These are phyloP conservation scores for Mesocentrotus franciscanus DNA, from an alignment of 53 echinoderm and acorn worm species.

Conservation along the genomic window DNA sequence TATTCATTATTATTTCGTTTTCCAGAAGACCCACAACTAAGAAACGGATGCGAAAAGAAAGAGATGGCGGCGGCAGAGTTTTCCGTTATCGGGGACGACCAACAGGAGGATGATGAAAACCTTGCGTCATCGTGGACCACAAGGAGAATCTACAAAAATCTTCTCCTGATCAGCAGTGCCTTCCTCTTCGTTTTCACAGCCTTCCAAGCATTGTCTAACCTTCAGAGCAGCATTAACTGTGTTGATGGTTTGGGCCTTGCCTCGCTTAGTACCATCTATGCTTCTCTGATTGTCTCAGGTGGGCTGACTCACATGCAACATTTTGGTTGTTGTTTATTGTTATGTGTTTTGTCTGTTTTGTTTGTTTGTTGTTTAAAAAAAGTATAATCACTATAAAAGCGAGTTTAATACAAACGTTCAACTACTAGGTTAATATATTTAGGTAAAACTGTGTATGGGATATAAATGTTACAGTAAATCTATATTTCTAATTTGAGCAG, in stretches of 20 bases:
- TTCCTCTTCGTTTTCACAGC: constrained; percentile 92
- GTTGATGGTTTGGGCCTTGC: constrained; percentile 91
- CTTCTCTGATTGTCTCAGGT: constrained; percentile 81
- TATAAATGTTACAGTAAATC: too few species aligned
- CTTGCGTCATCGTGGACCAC: constrained; percentile 68
- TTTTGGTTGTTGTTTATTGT: not conserved
- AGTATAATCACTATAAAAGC: too few species aligned
- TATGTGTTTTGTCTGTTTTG: not conserved
- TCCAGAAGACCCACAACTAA: not conserved
- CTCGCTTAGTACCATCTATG: constrained; percentile 89
- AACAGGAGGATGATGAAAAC: not conserved
- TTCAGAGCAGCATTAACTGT: constrained; percentile 98
- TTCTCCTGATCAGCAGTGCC: constrained; percentile 76
- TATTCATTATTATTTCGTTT: not conserved
- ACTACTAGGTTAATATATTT: too few species aligned
- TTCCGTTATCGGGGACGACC: not conserved
- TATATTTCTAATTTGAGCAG: too few species aligned
- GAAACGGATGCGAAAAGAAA: not conserved
- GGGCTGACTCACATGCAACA: not conserved
- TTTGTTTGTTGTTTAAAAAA: not conserved
- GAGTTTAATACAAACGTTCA: too few species aligned
- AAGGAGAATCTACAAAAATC: constrained; percentile 77
- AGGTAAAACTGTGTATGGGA: too few species aligned
- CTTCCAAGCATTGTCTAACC: constrained; percentile 90
- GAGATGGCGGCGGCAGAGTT: not conserved